Evolutionary conservation across 2,888 invertebrate genomes (phyloP).

Genomic region (Chymomyza procnemis): DNA sequence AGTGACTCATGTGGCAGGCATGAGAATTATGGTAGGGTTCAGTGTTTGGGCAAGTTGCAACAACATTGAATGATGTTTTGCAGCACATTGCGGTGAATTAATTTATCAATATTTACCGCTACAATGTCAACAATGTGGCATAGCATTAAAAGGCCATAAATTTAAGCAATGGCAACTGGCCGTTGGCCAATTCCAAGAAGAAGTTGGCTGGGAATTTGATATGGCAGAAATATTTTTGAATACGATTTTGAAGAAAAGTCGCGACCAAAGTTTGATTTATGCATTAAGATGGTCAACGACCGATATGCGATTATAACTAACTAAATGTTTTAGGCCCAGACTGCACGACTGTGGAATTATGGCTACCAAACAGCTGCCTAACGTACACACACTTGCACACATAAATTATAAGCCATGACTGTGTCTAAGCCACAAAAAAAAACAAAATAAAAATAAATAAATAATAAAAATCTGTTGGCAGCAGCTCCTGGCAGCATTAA

Average conservation of each 20-base stretch:
- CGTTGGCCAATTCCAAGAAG: constrained; percentile 54
- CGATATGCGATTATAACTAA: constrained; percentile 43
- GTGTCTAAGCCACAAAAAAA: constrained; percentile 61
- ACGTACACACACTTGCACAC: constrained; percentile 41
- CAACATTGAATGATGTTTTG: constrained; percentile 15
- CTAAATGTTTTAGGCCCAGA: constrained; percentile 32
- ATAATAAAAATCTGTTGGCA: constrained; percentile 36
- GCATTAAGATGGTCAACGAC: constrained; percentile 65
- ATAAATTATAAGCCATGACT: constrained; percentile 64
- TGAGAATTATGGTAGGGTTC: not conserved
- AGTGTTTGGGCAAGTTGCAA: not conserved
- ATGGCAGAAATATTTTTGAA: constrained; percentile 38
- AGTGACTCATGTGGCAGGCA: not conserved
- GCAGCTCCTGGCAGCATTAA: constrained; percentile 46
- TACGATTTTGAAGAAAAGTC: constrained; percentile 52
- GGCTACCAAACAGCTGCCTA: constrained; percentile 28
- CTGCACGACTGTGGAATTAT: constrained; percentile 62
- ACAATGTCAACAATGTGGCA: constrained; percentile 57
- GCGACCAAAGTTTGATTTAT: constrained; percentile 67
- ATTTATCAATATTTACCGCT: constrained; percentile 68
- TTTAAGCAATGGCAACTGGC: constrained; percentile 28
- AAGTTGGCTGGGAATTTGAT: constrained; percentile 58
- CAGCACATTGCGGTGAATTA: constrained; percentile 55
- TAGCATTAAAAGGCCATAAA: constrained; percentile 63
- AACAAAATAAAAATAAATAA: constrained; percentile 40